phyloP scores from a whole-genome alignment of 37 sponge, comb jelly and placozoan genomes.

The Oopsacas minuta region DNA sequence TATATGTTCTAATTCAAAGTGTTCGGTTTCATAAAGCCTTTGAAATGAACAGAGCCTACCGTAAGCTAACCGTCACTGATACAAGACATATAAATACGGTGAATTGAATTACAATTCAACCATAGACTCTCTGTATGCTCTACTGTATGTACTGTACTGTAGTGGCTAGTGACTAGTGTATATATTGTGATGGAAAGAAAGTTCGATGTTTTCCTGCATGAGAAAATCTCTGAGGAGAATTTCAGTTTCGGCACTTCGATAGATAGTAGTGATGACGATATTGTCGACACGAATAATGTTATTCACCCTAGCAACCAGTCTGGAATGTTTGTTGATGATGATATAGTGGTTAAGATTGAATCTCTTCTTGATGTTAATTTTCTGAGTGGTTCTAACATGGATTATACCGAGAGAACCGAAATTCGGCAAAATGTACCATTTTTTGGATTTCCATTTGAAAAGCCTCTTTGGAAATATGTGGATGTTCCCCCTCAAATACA shows the following conservation, averaged over 20 bases:
- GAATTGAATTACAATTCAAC: neutral
- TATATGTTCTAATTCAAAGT: too few relatives aligned
- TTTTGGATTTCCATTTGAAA: neutral
- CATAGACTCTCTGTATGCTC: conserved; percentile 5
- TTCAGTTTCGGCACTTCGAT: neutral
- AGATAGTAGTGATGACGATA: neutral
- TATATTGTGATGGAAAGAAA: neutral
- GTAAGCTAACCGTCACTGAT: too few relatives aligned
- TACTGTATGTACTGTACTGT: neutral
- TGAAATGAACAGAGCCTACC: too few relatives aligned
- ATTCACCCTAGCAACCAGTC: neutral
- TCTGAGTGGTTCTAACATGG: neutral
- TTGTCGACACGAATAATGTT: neutral
- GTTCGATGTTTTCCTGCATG: neutral
- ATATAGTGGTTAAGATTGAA: neutral
- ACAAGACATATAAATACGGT: conserved; percentile 3
- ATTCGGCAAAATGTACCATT: neutral
- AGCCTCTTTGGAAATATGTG: neutral
- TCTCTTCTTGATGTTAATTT: neutral
- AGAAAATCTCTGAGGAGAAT: neutral
- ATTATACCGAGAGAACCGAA: neutral
- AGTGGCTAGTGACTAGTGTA: neutral
- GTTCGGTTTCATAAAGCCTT: too few relatives aligned
- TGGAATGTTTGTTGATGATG: neutral
- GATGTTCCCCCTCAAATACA: neutral